Percentiles rank a stretch among this genome's conserved stretches.
These are phyloP conservation scores for Gymnocephalus cernua DNA, from an alignment of 2,113 vertebrate species.

Conservation along the genomic window DNA sequence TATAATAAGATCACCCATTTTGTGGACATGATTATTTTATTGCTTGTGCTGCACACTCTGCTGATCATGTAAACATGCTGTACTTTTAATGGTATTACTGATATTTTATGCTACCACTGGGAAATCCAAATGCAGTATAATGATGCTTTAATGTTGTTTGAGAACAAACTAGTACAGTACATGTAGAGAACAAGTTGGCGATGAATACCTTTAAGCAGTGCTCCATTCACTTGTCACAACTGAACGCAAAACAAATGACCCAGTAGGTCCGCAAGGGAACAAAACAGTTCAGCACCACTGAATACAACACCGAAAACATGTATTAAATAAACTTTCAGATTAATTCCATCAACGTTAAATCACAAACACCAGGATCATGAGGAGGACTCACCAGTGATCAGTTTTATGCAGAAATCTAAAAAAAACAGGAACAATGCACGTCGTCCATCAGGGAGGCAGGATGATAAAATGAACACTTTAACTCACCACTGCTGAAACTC, in stretches of 20 bases:
- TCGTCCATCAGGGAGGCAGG: neutral
- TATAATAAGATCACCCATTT: neutral
- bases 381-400: neutral
- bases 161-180: neutral
- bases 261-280: neutral
- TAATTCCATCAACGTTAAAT: neutral
- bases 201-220: neutral
- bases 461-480: conserved; percentile 11
- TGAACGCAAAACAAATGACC: neutral
- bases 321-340: neutral
- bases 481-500: neutral
- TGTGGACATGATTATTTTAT: neutral
- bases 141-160: neutral
- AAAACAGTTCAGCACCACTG: neutral
- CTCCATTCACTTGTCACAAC: neutral
- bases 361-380: neutral
- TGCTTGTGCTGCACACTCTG: neutral
- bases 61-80: neutral
- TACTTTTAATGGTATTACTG: too few species aligned
- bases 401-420: neutral
- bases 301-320: neutral
- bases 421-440: neutral
- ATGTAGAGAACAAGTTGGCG: neutral
- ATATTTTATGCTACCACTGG: conserved; percentile 14
- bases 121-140: conserved; percentile 6